Conservation (phyloP, 2,797 vertebrate genomes). For the Knipowitschia caucasica region DNA sequence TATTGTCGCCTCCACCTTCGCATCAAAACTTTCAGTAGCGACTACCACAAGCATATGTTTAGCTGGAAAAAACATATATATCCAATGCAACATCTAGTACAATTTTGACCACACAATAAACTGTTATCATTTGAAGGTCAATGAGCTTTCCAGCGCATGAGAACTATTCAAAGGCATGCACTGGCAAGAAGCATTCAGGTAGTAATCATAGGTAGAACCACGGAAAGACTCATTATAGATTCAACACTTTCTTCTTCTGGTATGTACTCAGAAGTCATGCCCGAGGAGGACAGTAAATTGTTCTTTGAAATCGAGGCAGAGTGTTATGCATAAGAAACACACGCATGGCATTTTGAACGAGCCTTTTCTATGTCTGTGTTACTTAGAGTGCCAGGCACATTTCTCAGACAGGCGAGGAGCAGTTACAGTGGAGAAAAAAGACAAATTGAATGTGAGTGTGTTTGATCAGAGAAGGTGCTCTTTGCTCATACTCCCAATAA, state of each 20-base stretch:
- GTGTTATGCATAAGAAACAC: conserved; percentile 23
- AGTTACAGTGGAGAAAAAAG: conserved; percentile 17
- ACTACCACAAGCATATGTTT: no score
- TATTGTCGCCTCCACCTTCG: no score
- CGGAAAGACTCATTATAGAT: not conserved
- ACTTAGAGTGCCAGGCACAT: conserved; percentile 9
- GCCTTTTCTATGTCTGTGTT: not conserved
- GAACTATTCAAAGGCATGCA: not conserved
- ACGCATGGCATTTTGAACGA: conserved; percentile 12
- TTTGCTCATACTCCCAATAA: conserved; percentile 24
- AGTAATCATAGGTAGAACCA: not conserved
- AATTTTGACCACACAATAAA: no score
- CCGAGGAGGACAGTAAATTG: not conserved
- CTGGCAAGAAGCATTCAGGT: not conserved
- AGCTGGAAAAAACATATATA: no score
- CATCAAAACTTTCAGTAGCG: no score
- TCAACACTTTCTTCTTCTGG: not conserved
- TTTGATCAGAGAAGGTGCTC: conserved; percentile 28
- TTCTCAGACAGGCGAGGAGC: conserved; percentile 4
- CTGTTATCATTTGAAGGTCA: conserved; percentile 1
- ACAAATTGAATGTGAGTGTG: conserved; percentile 26
- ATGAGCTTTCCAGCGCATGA: not conserved
- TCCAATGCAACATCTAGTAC: no score
- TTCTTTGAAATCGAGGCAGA: conserved; percentile 5
- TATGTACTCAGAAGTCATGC: not conserved